Percentiles rank a stretch among this genome's conserved stretches.
phyloP scores from a whole-genome alignment of 1,140 invertebrate species.

The Lasioglossum albipes region DNA sequence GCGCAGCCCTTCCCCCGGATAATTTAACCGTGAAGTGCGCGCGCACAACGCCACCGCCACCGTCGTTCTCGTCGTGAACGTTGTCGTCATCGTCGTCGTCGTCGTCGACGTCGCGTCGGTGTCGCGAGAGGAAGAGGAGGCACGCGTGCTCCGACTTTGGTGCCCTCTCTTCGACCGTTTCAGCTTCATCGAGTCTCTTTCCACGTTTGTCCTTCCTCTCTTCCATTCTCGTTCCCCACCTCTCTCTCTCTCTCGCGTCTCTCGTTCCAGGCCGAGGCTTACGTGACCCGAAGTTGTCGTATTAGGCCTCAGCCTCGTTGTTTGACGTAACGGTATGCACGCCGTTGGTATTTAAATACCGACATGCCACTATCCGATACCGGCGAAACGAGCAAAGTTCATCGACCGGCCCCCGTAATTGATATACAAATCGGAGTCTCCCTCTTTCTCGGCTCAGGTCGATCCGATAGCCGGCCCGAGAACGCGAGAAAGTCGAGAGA shows the following conservation, averaged over 20 bases:
- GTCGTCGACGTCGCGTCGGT: too few species aligned
- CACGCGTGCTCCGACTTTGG: constrained; percentile 57
- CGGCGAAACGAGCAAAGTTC: constrained; percentile 42
- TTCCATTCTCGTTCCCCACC: not conserved
- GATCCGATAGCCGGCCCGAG: not conserved
- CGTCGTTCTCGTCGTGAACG: not conserved
- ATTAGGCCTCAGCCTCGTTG: constrained; percentile 44
- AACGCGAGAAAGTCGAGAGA: not conserved
- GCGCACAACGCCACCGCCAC: constrained; percentile 57
- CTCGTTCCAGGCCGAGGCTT: constrained; percentile 30
- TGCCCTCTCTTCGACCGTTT: constrained; percentile 47
- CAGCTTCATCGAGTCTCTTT: constrained; percentile 31
- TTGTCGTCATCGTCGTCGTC: not conserved
- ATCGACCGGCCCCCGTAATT: constrained; percentile 28
- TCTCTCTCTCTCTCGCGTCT: constrained; percentile 19
- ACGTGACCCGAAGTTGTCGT: constrained; percentile 59
- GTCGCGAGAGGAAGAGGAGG: constrained; percentile 44
- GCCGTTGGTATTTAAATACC: constrained; percentile 61
- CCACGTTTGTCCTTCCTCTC: constrained; percentile 32
- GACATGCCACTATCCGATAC: constrained; percentile 41
- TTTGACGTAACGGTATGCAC: constrained; percentile 63
- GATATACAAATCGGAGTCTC: constrained; percentile 41
- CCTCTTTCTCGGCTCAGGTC: not conserved
- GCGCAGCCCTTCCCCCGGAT: constrained; percentile 16
- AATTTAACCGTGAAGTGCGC: constrained; percentile 68